These are phyloP conservation scores for Pseudomyrmex flavicornis DNA, from an alignment of 1,140 invertebrate species.

Conservation along the genomic window DNA sequence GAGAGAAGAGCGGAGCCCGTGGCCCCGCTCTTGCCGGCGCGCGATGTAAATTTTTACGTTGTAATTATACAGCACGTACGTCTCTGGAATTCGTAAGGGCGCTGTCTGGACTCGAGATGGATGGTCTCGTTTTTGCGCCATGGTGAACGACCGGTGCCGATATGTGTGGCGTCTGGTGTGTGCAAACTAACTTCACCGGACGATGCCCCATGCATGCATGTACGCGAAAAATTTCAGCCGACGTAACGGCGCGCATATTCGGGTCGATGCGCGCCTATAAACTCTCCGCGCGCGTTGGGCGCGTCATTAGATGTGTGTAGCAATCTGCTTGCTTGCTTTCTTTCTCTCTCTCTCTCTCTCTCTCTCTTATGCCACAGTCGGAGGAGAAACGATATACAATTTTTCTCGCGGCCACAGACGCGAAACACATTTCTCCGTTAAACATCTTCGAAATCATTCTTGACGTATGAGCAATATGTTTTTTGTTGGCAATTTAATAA, in stretches of 20 bases:
- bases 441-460: background rate
- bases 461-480: background rate
- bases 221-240: constrained; percentile 66
- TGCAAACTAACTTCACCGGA: constrained; percentile 62
- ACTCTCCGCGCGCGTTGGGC: constrained; percentile 9
- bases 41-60: constrained; percentile 81
- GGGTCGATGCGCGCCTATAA: constrained; percentile 41
- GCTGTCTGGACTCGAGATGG: constrained; percentile 76
- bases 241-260: constrained; percentile 53
- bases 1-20: constrained; percentile 2
- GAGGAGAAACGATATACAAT: constrained; percentile 41
- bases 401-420: background rate
- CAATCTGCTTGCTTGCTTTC: constrained; percentile 37
- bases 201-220: constrained; percentile 66
- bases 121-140: constrained; percentile 76
- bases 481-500: background rate
- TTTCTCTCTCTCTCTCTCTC: too few relatives aligned
- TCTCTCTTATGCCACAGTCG: constrained; percentile 5
- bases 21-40: constrained; percentile 54
- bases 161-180: constrained; percentile 65
- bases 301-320: constrained; percentile 46
- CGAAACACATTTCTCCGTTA: background rate
- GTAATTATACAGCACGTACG: constrained; percentile 81
- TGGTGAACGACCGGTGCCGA: constrained; percentile 73
- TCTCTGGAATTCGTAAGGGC: constrained; percentile 80